A percentile compares a stretch with the other conserved stretches of the same genome.
Conservation (phyloP, 2,888 invertebrate species). For the Quadroppia sp. region DNA sequence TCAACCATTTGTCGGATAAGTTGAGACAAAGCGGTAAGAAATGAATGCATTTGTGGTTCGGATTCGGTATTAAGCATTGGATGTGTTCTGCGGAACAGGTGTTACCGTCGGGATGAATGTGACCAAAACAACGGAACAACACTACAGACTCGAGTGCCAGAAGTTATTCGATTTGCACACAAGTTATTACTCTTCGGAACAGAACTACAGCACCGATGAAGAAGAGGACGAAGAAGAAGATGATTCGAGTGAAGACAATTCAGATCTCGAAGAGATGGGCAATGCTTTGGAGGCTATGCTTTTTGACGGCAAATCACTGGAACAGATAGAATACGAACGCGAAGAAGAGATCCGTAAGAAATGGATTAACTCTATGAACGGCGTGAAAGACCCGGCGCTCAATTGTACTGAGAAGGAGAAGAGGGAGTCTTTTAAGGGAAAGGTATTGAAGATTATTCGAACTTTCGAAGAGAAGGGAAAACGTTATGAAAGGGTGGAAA, state of each 20-base stretch:
- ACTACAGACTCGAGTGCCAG: constrained; percentile 11
- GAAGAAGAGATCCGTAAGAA: constrained; percentile 4
- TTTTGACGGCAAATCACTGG: neutral
- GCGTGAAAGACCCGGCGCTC: neutral
- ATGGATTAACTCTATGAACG: constrained; percentile 9
- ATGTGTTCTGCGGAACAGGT: neutral
- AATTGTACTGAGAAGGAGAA: neutral
- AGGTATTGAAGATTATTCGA: neutral
- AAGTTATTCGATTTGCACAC: constrained; percentile 15
- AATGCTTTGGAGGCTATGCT: neutral
- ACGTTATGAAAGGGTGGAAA: neutral
- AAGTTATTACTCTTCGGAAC: neutral
- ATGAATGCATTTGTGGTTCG: neutral
- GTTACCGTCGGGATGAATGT: neutral
- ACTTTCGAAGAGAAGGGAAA: neutral
- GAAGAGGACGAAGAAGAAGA: neutral
- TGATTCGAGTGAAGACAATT: neutral
- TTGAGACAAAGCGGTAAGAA: neutral
- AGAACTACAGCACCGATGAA: neutral
- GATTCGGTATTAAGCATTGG: neutral
- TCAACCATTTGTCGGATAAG: constrained; percentile 12
- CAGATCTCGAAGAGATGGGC: neutral
- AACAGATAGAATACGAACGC: neutral
- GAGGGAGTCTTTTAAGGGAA: neutral
- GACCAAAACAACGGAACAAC: constrained; percentile 7